Percentiles rank a stretch among this genome's conserved stretches.
Evolutionary conservation across 2,888 invertebrate genomes (phyloP).

Genomic region (Caenorhabditis japonica): DNA sequence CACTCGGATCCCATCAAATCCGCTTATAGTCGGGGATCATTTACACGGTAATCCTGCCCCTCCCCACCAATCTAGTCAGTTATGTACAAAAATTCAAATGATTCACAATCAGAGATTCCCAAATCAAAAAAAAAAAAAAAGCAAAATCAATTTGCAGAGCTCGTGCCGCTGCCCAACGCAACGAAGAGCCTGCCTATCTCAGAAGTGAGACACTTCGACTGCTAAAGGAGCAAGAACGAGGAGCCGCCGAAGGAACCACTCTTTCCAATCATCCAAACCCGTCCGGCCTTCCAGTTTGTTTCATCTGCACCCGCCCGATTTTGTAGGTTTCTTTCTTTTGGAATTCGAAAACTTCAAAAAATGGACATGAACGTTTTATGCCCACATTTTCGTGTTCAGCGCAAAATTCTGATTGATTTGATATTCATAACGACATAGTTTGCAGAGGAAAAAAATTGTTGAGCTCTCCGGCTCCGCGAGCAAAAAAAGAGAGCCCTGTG

Average conservation of each 20-base stretch:
- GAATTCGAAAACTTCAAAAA: no score
- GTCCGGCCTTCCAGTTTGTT: conserved; percentile 90
- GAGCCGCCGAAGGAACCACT: conserved; percentile 28
- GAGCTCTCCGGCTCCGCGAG: no score
- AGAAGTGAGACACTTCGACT: conserved; percentile 71
- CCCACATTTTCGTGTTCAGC: no score
- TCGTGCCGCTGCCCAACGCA: conserved; percentile 27
- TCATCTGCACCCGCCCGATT: conserved; percentile 95
- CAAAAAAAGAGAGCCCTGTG: no score
- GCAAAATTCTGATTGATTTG: no score
- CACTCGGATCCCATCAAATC: no score
- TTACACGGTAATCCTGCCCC: no score
- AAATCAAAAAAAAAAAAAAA: neutral
- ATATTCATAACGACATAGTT: no score
- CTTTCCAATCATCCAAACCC: conserved; percentile 78
- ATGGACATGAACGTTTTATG: no score
- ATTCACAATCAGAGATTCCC: neutral
- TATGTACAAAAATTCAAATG: neutral
- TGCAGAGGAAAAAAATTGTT: no score
- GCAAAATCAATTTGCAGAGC: conserved; percentile 29
- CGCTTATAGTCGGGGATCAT: neutral
- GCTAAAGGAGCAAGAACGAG: conserved; percentile 70
- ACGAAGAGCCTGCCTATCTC: conserved; percentile 66
- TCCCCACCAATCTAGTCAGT: no score
- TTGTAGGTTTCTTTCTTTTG: conserved; percentile 7